Evolutionary conservation across 2,113 vertebrate species (phyloP).

Genomic region (Nothobranchius kuhntae): DNA sequence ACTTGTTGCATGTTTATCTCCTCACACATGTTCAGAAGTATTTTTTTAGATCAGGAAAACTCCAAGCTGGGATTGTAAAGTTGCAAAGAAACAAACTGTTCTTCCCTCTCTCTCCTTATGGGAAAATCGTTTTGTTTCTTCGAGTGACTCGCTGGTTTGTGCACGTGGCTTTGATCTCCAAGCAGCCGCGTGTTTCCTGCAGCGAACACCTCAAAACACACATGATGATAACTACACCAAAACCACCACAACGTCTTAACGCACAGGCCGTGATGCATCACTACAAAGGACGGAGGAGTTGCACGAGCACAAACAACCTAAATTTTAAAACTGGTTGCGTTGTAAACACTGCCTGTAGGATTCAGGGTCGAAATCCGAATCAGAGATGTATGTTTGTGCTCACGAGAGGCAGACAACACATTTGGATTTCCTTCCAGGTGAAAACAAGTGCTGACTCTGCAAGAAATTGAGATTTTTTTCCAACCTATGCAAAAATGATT

Average conservation of each 20-base stretch:
- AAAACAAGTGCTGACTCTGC: slow-evolving; percentile 9
- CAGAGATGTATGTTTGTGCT: slow-evolving; percentile 47
- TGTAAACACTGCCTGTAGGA: slow-evolving; percentile 35
- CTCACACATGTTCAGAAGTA: slow-evolving; percentile 88
- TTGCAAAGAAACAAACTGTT: slow-evolving; percentile 82
- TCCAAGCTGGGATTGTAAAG: slow-evolving; percentile 64
- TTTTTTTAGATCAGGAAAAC: slow-evolving; percentile 45
- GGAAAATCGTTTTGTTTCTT: slow-evolving; percentile 85
- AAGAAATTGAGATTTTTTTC: too few species aligned
- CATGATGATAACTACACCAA: slow-evolving; percentile 97
- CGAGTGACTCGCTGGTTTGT: slow-evolving; percentile 93
- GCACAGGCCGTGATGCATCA: slow-evolving; percentile 78
- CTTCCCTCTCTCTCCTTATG: slow-evolving; percentile 80
- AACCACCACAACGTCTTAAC: slow-evolving; percentile 90
- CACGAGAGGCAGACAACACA: slow-evolving; percentile 8
- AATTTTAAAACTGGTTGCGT: slow-evolving; percentile 8
- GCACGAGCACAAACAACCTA: slow-evolving; percentile 29
- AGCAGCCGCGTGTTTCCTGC: slow-evolving; percentile 95
- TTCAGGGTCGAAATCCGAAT: slow-evolving; percentile 49
- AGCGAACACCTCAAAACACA: slow-evolving; percentile 98
- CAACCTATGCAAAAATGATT: too few species aligned
- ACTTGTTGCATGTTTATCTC: slow-evolving; percentile 27
- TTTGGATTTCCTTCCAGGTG: slow-evolving; percentile 4
- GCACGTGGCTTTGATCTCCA: slow-evolving; percentile 98
- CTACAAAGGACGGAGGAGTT: slow-evolving; percentile 33